phyloP scores from a whole-genome alignment of 2,888 invertebrate genomes.

The Eristalinus aeneus region DNA sequence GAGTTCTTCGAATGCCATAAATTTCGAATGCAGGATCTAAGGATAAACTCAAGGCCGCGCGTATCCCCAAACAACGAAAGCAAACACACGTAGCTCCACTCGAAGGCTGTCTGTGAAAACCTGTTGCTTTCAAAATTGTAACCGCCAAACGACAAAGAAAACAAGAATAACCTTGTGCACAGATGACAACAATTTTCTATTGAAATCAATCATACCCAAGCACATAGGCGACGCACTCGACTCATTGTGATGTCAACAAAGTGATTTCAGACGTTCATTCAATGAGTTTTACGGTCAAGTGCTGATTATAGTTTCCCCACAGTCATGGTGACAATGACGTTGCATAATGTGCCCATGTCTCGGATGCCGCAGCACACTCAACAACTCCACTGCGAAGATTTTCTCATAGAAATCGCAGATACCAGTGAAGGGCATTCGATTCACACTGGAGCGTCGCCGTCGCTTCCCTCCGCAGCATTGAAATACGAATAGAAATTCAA shows the following conservation, averaged over 20 bases:
- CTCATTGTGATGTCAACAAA: neutral
- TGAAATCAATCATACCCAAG: too few relatives aligned
- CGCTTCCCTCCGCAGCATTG: neutral
- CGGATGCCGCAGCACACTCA: neutral
- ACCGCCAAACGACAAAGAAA: too few relatives aligned
- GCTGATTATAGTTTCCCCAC: neutral
- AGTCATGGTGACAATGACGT: neutral
- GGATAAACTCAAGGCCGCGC: too few relatives aligned
- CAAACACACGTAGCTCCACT: too few relatives aligned
- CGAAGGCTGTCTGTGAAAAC: too few relatives aligned
- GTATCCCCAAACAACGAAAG: too few relatives aligned
- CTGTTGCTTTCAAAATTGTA: too few relatives aligned
- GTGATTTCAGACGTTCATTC: neutral
- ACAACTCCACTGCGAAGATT: neutral
- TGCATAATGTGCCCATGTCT: neutral
- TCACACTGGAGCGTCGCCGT: neutral
- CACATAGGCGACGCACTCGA: neutral
- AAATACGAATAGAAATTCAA: neutral
- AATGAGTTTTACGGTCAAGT: neutral
- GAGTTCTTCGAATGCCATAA: too few relatives aligned
- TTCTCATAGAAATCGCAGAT: neutral
- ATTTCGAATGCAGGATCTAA: too few relatives aligned
- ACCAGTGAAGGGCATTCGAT: neutral
- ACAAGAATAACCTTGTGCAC: too few relatives aligned
- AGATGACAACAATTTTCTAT: too few relatives aligned